Evolutionary conservation across 2,888 invertebrate species (phyloP), one percentile per base, ranked within the genome.

Genomic region (Plutella xylostella): DNA sequence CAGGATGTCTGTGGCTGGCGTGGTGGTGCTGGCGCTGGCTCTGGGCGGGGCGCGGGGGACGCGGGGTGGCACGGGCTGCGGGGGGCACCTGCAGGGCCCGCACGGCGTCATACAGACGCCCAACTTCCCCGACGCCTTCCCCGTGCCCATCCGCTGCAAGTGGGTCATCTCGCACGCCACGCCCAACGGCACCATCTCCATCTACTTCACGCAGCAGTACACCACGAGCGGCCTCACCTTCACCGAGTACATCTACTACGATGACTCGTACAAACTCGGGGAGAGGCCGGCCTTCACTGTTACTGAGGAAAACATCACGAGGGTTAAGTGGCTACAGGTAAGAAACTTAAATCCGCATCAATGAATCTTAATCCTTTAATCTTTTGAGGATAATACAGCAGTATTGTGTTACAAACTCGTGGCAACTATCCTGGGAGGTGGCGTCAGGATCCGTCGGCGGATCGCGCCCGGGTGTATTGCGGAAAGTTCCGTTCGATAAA

Each of bases 171-270:
- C 79, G 49, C 92, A 94, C 62, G 90, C 92, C n/a, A 89, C 91
- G 51, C 84, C 85, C 47, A 90, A 91, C 57, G 87, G 90, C 9
- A 89, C 91, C 42, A 94, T 96, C 61, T 88, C 93, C 52, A 87
- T 96, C 52, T 96, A 96, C 66, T 87, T 96, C 56, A 95, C 94
- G 2, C 96, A 96, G 65, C 88, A 94, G 57, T 96, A 92, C 79
- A 91, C 93, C 35, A 89, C 90, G 55, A 90, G 90, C 59, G 93
- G 93, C 0, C 72, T 93, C 9, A 88, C 87, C 40, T 91, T 92
- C 66, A 91, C 90, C 21, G 92, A 92, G 65, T 92, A 91, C 61
- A 87, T 89, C 69, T 90, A 90, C 57, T 92, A 91, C 64, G 90
- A 90, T 53, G 88, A 89, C 40, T 85, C 88, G 45, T 87, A 88